These are phyloP conservation scores for Boulengeromyrus knoepffleri DNA, from an alignment of 2,113 vertebrate genomes.

Conservation along the genomic window DNA sequence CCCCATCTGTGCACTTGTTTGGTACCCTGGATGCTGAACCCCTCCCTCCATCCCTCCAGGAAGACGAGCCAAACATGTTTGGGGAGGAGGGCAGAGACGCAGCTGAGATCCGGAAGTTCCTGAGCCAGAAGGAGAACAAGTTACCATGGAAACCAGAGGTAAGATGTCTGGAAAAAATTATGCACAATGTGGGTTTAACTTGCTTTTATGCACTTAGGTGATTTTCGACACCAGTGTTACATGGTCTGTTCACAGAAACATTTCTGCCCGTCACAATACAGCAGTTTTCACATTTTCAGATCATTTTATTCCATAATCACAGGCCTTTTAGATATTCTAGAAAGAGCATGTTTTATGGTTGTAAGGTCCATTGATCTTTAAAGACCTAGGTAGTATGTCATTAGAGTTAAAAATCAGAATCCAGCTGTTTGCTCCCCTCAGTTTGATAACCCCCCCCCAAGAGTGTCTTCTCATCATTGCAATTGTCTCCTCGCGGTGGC, in stretches of 20 bases:
- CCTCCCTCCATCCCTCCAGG: conserved; percentile 21
- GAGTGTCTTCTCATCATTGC: not conserved
- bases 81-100: conserved; percentile 26
- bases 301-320: not conserved
- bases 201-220: not conserved
- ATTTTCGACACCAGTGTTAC: not conserved
- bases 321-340: not conserved
- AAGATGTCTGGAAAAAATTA: conserved; percentile 14
- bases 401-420: not conserved
- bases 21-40: not conserved
- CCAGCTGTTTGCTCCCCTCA: not conserved
- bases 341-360: not conserved
- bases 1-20: not conserved
- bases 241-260: not conserved
- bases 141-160: conserved; percentile 50
- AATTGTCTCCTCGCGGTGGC: not conserved
- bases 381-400: not conserved
- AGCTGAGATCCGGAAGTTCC: conserved; percentile 34
- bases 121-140: conserved; percentile 37
- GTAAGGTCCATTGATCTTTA: not conserved
- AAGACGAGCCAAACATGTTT: conserved; percentile 22
- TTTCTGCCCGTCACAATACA: not conserved
- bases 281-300: not conserved
- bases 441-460: not conserved
- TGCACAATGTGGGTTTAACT: not conserved